Base-by-base conservation (phyloP, 2,888 invertebrate species). In the Synergus japonicus region DNA sequence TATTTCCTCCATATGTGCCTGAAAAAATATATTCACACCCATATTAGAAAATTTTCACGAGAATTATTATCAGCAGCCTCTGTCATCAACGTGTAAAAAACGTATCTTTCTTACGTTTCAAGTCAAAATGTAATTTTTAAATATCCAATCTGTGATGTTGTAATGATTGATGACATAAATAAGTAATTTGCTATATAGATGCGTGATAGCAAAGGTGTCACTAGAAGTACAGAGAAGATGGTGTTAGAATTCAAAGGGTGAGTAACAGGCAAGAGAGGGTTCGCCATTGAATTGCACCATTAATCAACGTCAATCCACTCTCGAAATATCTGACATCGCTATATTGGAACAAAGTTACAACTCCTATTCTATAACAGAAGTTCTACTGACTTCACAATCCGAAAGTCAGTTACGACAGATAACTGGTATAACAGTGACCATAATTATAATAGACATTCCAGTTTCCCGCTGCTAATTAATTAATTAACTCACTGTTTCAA, bases 1-100 rank as follows among this genome's bases (percentile, higher is more conserved):
- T 93, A 94, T 85, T 93, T 94, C 83, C 92, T 92, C 94, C 94
- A 94, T 73, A 93, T 89, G 84, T 93, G 92, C 87, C 94, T 94
- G 89, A 41, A 91, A 91, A 79, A 76, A 46, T 29, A 49, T 37
- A 1, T 18, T 54, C 9, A 49, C 8, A 22, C 2, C 4, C 12
- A 12, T 49, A 46, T 49, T 49, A 37, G 37, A 15, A 69, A 46
- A 66, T 18, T 18, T 44, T 18, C 4, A 18, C 18, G 9, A 37
- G 5, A 37, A 37, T 37, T 37, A 37, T 37, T 37, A 37, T 37
- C 37, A 37, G 37, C 37, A 37, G 5, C 37, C 5, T 37, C 5
- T 37, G 37, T 37, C 37, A 37, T 5, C 4, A 37, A 37, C 5
- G 37, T 5, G 5, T 37, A 5, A 37, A 37, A 37, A 37, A 37